Evolutionary conservation across 2,797 vertebrate species (phyloP).

Genomic region (Florisuga fusca): DNA sequence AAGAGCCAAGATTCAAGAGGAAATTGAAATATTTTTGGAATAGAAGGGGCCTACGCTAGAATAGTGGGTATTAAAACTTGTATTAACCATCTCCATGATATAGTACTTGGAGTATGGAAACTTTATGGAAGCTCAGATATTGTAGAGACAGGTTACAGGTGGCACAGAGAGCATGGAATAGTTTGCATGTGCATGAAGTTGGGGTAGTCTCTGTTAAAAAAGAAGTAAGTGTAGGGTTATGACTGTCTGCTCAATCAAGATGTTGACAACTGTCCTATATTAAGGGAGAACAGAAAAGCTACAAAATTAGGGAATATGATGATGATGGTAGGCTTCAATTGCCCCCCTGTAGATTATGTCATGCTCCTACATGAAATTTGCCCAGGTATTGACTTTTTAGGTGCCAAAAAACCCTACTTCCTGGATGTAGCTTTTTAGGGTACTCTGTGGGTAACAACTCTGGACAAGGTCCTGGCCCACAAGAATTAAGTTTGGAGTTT

Average conservation of each 20-base stretch:
- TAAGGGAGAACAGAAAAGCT: background rate
- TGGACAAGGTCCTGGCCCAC: background rate
- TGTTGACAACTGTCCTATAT: background rate
- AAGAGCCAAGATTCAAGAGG: background rate
- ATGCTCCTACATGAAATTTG: background rate
- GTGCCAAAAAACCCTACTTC: background rate
- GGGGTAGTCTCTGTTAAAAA: background rate
- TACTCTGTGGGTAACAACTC: background rate
- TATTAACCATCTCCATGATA: background rate
- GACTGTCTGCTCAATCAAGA: background rate
- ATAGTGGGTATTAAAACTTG: background rate
- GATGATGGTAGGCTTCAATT: background rate
- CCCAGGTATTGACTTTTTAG: background rate
- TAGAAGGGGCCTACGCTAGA: background rate
- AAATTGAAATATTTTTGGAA: background rate
- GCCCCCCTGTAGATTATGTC: background rate
- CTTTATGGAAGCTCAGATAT: background rate
- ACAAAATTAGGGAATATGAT: background rate
- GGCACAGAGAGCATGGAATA: background rate
- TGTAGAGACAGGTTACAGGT: background rate
- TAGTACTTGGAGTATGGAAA: background rate
- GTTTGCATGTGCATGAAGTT: fast-evolving
- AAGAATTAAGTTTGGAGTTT: background rate
- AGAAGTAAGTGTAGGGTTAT: background rate
- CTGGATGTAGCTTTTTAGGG: background rate